Conservation (phyloP, 2,888 invertebrate species). For the Orthosia gothica region DNA sequence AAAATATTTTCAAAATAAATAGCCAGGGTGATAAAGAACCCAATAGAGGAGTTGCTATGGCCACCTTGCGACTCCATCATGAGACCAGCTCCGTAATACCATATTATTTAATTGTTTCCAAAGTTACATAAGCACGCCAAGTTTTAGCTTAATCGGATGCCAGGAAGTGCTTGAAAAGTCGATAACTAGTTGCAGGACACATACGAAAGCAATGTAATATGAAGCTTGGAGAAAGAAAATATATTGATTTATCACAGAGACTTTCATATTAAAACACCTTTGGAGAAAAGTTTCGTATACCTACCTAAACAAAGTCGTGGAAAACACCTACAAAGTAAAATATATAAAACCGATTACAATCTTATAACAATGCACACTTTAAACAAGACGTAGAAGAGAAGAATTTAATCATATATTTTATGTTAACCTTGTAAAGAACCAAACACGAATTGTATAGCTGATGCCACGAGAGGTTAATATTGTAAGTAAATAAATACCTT, state of each 20-base stretch:
- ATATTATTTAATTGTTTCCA: too few relatives aligned
- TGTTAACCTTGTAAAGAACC: constrained; percentile 38
- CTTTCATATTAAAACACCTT: not conserved
- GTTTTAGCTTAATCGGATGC: too few relatives aligned
- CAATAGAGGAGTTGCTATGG: too few relatives aligned
- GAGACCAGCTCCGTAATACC: too few relatives aligned
- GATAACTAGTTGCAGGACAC: too few relatives aligned
- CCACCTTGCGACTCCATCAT: too few relatives aligned
- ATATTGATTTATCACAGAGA: not conserved
- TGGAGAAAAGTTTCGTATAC: not conserved
- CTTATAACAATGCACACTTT: not conserved
- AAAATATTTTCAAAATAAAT: too few relatives aligned
- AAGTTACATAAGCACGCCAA: too few relatives aligned
- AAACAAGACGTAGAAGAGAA: not conserved
- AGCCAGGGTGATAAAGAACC: too few relatives aligned
- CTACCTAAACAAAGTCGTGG: not conserved
- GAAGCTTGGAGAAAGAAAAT: too few relatives aligned
- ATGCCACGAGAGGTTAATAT: constrained; percentile 26
- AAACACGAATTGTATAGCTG: constrained; percentile 20
- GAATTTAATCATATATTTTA: not conserved
- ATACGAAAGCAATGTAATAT: too few relatives aligned
- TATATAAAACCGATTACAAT: constrained; percentile 3
- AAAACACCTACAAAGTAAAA: not conserved
- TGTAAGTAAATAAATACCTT: constrained; percentile 49
- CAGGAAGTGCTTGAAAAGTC: too few relatives aligned